A percentile compares a stretch with the other conserved stretches of the same genome.
These are phyloP conservation scores for Spinus olivaceus DNA, from an alignment of 2,797 vertebrate genomes.

Conservation along the genomic window DNA sequence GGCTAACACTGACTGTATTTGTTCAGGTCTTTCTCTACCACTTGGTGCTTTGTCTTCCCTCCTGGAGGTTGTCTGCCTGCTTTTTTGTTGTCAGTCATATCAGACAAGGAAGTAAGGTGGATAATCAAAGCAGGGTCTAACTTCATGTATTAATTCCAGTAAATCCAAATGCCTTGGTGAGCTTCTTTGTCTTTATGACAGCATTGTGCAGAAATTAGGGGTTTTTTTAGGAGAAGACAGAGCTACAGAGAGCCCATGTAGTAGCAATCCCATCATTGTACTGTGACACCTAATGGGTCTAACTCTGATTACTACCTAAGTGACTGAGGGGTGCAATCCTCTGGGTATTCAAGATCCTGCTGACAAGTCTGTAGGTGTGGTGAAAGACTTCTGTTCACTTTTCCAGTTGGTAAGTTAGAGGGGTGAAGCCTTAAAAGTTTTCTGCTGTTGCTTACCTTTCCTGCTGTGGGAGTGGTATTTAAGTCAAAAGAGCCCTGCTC, in stretches of 20 bases:
- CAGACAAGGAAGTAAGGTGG: background rate
- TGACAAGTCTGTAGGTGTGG: background rate
- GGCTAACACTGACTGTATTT: rapidly evolving
- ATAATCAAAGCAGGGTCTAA: background rate
- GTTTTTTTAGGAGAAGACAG: background rate
- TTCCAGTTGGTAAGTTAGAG: background rate
- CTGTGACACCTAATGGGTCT: constrained; percentile 23
- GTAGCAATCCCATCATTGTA: background rate
- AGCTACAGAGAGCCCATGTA: rapidly evolving
- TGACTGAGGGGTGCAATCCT: constrained; percentile 60
- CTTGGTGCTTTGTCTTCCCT: background rate
- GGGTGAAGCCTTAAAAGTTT: background rate
- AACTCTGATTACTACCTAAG: constrained; percentile 35
- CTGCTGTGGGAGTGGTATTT: background rate
- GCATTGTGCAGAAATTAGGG: background rate
- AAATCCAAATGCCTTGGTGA: background rate
- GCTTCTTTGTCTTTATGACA: background rate
- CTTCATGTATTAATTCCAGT: background rate
- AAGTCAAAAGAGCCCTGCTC: background rate
- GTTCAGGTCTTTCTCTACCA: background rate
- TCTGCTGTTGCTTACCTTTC: background rate
- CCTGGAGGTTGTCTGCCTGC: background rate
- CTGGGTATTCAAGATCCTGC: background rate
- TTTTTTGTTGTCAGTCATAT: background rate
- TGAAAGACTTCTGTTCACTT: background rate